phyloP scores from a whole-genome alignment of 2,113 vertebrate genomes.

The Chlamydotis undulata region DNA sequence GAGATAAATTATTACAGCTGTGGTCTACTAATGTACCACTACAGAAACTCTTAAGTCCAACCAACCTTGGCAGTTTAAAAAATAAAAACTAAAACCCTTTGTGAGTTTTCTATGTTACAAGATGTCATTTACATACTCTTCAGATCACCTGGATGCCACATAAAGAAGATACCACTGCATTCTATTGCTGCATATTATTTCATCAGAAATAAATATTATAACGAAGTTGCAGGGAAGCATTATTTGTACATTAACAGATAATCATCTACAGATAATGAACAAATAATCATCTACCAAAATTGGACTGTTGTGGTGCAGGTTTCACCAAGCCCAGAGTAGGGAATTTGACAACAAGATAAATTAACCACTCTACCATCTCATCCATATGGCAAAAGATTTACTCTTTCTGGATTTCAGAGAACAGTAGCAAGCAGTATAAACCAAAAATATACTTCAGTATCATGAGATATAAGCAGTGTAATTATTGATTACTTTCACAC shows the following conservation, averaged over 20 bases:
- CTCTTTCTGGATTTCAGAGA: neutral
- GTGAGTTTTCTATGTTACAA: neutral
- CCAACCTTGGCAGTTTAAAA: neutral
- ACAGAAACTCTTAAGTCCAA: neutral
- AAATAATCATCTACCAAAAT: neutral
- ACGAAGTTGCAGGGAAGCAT: neutral
- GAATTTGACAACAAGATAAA: neutral
- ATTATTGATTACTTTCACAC: neutral
- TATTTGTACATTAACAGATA: neutral
- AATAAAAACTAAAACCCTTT: neutral
- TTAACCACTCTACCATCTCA: neutral
- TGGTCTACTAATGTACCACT: neutral
- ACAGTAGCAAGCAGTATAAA: neutral
- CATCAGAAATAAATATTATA: neutral
- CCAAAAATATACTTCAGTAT: neutral
- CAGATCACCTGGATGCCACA: neutral
- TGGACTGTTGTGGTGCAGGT: neutral
- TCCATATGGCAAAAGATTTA: neutral
- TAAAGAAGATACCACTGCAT: neutral
- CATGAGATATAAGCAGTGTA: neutral
- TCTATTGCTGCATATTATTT: neutral
- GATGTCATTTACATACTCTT: neutral
- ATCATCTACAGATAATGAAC: neutral
- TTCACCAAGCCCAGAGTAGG: neutral
- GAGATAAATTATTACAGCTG: neutral